Conservation (phyloP, 2,888 invertebrate species). For the Yponomeuta evonymella region DNA sequence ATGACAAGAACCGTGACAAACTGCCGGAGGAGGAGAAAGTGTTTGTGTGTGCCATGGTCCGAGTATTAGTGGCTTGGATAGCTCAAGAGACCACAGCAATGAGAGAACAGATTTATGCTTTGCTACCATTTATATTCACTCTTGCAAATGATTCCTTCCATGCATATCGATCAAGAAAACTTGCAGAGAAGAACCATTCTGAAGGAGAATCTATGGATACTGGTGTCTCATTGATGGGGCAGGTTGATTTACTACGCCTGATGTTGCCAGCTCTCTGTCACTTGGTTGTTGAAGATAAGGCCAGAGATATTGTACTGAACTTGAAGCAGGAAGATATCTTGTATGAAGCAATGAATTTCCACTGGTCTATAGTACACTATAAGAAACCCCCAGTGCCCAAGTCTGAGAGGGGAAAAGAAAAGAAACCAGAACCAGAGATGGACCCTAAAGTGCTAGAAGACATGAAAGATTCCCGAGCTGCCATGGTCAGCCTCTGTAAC, state of each 20-base stretch:
- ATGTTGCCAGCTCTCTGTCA: conserved; percentile 94
- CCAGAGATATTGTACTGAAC: conserved; percentile 85
- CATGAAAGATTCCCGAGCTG: conserved; percentile 89
- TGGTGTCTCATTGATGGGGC: conserved; percentile 66
- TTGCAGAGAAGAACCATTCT: conserved; percentile 80
- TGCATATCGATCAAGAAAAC: conserved; percentile 80
- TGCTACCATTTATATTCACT: conserved; percentile 88
- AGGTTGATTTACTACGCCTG: conserved; percentile 85
- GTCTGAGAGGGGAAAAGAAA: conserved; percentile 84
- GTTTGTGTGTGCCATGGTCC: conserved; percentile 89
- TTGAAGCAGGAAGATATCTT: conserved; percentile 87
- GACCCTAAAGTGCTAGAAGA: conserved; percentile 85
- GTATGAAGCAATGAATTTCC: conserved; percentile 86
- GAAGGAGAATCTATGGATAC: conserved; percentile 71
- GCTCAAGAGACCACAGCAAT: conserved; percentile 93
- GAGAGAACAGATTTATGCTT: conserved; percentile 86
- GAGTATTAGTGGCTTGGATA: conserved; percentile 91
- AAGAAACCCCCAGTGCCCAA: conserved; percentile 88
- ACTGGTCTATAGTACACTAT: conserved; percentile 91
- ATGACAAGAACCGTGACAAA: conserved; percentile 83
- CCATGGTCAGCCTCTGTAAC: conserved; percentile 92
- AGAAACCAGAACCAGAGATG: conserved; percentile 85
- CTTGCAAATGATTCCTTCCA: conserved; percentile 89
- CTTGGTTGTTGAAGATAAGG: conserved; percentile 92
- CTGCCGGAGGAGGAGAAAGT: conserved; percentile 82